phyloP scores from a whole-genome alignment of 2,113 vertebrate species.

The Empidonax alnorum region DNA sequence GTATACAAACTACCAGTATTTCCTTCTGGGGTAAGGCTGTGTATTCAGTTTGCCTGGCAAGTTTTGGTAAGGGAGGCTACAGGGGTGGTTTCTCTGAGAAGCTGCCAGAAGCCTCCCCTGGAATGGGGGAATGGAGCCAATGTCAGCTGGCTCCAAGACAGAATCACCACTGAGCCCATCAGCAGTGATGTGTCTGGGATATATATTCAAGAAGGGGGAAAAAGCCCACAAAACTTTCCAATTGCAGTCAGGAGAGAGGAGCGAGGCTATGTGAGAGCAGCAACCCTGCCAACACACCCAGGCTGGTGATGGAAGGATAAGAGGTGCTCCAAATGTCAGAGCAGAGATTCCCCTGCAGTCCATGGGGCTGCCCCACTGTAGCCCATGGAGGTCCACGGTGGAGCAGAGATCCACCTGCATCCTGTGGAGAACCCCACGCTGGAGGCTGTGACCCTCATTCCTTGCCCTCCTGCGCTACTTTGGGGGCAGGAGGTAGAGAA shows the following conservation, averaged over 20 bases:
- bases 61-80: neutral
- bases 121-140: neutral
- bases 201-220: rapidly evolving
- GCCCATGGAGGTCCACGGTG: neutral
- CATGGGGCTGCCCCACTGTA: neutral
- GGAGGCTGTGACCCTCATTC: neutral
- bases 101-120: neutral
- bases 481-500: neutral
- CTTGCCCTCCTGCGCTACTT: neutral
- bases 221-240: neutral
- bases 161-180: neutral
- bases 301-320: neutral
- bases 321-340: neutral
- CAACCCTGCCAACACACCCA: neutral
- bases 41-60: neutral
- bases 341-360: neutral
- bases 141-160: neutral
- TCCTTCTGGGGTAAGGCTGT: neutral
- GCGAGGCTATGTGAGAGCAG: neutral
- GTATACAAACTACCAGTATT: neutral
- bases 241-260: neutral
- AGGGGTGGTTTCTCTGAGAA: neutral
- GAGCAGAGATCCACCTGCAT: neutral
- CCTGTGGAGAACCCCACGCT: neutral
- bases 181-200: neutral